Percentiles rank a stretch among this genome's conserved stretches.
These are phyloP conservation scores for Yponomeuta malinellus DNA, from an alignment of 2,888 invertebrate species.

Conservation along the genomic window DNA sequence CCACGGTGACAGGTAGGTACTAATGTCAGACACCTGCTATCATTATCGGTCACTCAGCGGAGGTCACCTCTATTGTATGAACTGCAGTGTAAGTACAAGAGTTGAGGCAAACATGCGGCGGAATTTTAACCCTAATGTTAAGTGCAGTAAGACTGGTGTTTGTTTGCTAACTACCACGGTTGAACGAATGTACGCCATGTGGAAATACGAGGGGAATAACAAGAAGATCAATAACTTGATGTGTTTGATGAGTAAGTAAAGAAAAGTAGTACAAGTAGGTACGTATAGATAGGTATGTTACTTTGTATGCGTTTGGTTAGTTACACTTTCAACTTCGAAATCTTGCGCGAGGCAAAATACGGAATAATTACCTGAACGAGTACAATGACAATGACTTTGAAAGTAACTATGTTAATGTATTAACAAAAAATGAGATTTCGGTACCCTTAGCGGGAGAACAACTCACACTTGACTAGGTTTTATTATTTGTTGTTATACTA, in stretches of 20 bases:
- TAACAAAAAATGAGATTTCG: too few relatives aligned
- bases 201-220: neutral
- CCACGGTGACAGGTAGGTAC: neutral
- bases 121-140: neutral
- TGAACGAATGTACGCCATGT: neutral
- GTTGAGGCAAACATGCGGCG: neutral
- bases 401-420: neutral
- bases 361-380: neutral
- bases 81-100: neutral
- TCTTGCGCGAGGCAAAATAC: neutral
- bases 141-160: neutral
- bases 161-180: neutral
- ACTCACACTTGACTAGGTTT: too few relatives aligned
- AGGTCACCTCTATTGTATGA: slow-evolving; percentile 29
- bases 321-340: neutral
- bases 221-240: neutral
- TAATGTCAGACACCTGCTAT: slow-evolving; percentile 6
- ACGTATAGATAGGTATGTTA: neutral
- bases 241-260: neutral
- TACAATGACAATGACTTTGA: neutral
- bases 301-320: neutral
- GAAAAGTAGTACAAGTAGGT: neutral
- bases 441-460: too few relatives aligned
- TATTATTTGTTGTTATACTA: too few relatives aligned
- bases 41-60: slow-evolving; percentile 33